Evolutionary conservation across 2,113 vertebrate species (phyloP).

Genomic region (Orientallactaga bullata): DNA sequence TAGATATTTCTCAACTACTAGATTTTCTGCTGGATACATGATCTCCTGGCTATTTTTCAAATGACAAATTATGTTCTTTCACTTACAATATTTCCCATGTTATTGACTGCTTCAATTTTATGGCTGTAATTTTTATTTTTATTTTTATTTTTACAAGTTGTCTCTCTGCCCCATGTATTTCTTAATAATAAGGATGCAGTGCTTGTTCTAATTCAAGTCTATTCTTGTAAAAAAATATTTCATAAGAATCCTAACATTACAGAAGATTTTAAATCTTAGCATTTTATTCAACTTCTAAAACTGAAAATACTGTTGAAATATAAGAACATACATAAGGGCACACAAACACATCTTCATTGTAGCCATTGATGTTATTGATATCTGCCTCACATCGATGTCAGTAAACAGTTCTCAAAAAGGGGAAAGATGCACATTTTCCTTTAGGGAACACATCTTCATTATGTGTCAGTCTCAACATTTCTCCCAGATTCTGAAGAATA

Average conservation of each 20-base stretch:
- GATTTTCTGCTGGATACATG: background rate
- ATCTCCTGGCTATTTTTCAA: background rate
- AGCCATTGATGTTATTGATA: background rate
- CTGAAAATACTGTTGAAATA: background rate
- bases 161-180: background rate
- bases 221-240: constrained; percentile 30
- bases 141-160: background rate
- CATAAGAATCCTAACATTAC: background rate
- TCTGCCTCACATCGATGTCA: background rate
- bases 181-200: background rate
- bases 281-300: constrained; percentile 10
- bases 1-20: background rate
- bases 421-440: background rate
- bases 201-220: background rate
- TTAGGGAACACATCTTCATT: background rate
- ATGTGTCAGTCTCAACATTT: background rate
- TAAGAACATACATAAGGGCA: background rate
- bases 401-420: background rate
- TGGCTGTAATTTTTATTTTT: background rate
- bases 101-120: background rate
- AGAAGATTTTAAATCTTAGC: background rate
- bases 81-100: background rate
- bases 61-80: background rate
- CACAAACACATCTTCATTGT: background rate
- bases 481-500: background rate